Evolutionary conservation across 2,888 invertebrate species (phyloP).

Genomic region (Proisotoma minuta): DNA sequence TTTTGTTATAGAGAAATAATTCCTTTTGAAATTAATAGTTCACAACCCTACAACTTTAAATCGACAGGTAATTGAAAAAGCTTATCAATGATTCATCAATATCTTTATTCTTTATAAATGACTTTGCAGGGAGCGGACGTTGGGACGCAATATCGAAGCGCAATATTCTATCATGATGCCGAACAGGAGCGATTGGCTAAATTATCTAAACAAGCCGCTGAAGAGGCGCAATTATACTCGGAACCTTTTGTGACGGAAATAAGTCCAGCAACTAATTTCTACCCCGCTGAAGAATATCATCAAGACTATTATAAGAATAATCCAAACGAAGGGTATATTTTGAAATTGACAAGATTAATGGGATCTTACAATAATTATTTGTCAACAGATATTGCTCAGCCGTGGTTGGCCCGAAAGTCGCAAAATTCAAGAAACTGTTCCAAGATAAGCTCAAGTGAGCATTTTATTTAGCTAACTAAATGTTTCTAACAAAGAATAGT

Average conservation of each 20-base stretch:
- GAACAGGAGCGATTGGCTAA: slow-evolving; percentile 75
- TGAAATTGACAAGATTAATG: no score
- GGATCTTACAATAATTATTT: no score
- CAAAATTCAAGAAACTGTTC: slow-evolving; percentile 24
- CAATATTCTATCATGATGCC: slow-evolving; percentile 82
- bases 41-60: background rate
- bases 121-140: slow-evolving; percentile 27
- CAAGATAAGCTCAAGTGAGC: slow-evolving; percentile 29
- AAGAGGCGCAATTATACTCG: slow-evolving; percentile 49
- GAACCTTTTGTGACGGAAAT: slow-evolving; percentile 68
- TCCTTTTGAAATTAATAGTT: background rate
- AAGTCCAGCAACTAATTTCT: slow-evolving; percentile 71
- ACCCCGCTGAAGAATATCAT: slow-evolving; percentile 70
- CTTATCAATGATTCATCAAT: no score
- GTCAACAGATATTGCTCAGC: slow-evolving; percentile 28
- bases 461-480: background rate
- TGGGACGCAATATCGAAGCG: slow-evolving; percentile 70
- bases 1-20: background rate
- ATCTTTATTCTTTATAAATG: background rate
- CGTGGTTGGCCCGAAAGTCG: slow-evolving; percentile 27
- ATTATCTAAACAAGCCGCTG: slow-evolving; percentile 55
- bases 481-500: background rate
- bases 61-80: background rate
- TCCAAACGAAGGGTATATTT: slow-evolving; percentile 26
- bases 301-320: slow-evolving; percentile 38